These are phyloP conservation scores for Phylloscopus trochilus DNA, from an alignment of 2,113 vertebrate species.

Conservation along the genomic window DNA sequence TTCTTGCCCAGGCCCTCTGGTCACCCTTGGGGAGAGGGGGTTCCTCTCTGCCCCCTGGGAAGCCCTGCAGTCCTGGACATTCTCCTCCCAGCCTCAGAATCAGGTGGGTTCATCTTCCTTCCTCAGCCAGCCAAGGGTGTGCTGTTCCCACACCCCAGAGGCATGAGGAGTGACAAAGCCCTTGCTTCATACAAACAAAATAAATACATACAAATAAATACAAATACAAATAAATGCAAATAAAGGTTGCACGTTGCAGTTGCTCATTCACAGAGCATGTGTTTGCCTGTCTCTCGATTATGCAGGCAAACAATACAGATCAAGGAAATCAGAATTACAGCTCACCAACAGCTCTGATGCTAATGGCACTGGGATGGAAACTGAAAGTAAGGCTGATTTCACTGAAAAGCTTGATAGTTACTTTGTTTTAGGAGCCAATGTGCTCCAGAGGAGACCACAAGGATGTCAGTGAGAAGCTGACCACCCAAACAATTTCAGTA, in stretches of 20 bases:
- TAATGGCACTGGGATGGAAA: background rate
- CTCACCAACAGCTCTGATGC: constrained; percentile 36
- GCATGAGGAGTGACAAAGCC: background rate
- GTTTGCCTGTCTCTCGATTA: background rate
- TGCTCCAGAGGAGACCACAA: background rate
- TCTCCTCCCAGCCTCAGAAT: background rate
- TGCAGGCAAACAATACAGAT: constrained; percentile 16
- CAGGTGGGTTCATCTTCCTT: background rate
- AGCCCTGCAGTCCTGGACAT: background rate
- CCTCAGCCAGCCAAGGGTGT: background rate
- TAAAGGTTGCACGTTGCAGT: accelerated
- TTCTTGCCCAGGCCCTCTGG: accelerated
- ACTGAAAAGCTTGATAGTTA: background rate
- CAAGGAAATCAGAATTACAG: constrained; percentile 48
- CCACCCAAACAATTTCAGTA: background rate
- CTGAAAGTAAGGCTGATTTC: constrained; percentile 9
- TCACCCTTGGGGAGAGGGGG: accelerated
- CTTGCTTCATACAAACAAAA: too few species aligned
- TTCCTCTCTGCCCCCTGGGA: accelerated
- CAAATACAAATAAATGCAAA: too few species aligned
- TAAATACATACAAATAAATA: too few species aligned
- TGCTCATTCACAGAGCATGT: background rate
- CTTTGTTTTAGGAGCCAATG: background rate
- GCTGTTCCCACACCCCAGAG: background rate
- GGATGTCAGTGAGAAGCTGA: background rate